Conservation (phyloP, 2,113 vertebrate genomes). For the Okapia johnstoni region DNA sequence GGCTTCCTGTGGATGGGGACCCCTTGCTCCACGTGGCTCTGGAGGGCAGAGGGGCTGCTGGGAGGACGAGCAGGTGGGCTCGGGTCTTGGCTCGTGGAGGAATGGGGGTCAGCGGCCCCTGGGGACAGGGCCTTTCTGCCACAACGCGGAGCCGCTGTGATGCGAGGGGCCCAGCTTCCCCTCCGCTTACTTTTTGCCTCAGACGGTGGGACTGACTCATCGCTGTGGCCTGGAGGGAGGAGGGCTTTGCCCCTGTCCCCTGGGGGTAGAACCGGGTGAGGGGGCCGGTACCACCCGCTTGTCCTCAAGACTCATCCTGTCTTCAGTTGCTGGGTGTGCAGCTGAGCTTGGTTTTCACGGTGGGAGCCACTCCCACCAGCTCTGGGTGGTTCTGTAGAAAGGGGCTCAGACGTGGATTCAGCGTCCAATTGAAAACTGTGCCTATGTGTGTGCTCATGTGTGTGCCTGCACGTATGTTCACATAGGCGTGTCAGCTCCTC, state of each 20-base stretch:
- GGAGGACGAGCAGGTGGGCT: not conserved
- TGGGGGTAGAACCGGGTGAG: accelerated
- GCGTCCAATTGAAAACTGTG: not conserved
- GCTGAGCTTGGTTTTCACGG: not conserved
- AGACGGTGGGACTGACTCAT: not conserved
- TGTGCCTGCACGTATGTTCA: accelerated
- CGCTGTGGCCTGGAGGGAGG: not conserved
- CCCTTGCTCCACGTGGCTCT: not conserved
- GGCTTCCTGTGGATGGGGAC: not conserved
- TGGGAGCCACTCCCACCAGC: too few relatives aligned
- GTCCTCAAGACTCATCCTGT: too few relatives aligned
- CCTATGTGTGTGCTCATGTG: accelerated
- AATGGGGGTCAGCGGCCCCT: not conserved
- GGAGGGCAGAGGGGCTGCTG: not conserved
- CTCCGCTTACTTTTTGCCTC: too few relatives aligned
- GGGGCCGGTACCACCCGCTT: not conserved
- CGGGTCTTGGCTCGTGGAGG: not conserved
- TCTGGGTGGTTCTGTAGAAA: not conserved
- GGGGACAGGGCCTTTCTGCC: not conserved
- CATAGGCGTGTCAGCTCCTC: not conserved
- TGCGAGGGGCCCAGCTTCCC: not conserved
- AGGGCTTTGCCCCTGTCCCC: not conserved
- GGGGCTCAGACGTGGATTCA: not conserved
- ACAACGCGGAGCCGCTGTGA: accelerated
- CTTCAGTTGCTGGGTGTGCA: not conserved